Conservation (phyloP, 2,888 invertebrate genomes). For the Sacculina carcini region DNA sequence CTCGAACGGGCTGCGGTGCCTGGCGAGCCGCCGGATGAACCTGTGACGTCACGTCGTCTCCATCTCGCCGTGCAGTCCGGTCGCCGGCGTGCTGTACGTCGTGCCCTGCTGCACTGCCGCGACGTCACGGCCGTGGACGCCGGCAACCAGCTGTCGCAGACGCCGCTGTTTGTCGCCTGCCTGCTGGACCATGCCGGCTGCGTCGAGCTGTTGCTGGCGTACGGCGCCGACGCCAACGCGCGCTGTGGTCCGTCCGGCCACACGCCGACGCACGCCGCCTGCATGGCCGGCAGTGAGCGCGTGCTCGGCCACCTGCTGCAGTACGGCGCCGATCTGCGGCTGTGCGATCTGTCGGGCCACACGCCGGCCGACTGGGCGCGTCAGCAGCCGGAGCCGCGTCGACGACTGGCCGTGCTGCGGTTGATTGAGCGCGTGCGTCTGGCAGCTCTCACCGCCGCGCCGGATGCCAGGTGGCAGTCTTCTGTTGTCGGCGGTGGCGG, state of each 20-base stretch:
- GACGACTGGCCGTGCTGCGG: slow-evolving; percentile 10
- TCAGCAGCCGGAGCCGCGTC: slow-evolving; percentile 12
- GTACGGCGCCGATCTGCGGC: slow-evolving; percentile 22
- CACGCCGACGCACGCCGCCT: slow-evolving; percentile 23
- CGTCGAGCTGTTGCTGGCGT: slow-evolving; percentile 18
- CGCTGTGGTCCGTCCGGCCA: slow-evolving; percentile 19
- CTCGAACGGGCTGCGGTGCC: too few species aligned
- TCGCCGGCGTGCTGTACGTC: background rate
- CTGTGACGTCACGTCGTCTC: background rate
- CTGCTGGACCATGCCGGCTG: slow-evolving; percentile 18
- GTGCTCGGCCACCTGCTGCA: slow-evolving; percentile 19
- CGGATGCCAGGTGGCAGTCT: slow-evolving; percentile 11
- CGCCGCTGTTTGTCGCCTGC: slow-evolving; percentile 22
- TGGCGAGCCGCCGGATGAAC: background rate
- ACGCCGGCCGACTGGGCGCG: slow-evolving; percentile 17
- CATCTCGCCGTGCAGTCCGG: background rate
- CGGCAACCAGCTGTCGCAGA: slow-evolving; percentile 21
- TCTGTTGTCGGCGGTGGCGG: background rate
- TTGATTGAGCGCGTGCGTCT: slow-evolving; percentile 14
- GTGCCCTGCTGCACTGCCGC: slow-evolving; percentile 1
- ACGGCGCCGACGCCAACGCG: slow-evolving; percentile 23
- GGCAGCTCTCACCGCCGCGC: slow-evolving; percentile 12
- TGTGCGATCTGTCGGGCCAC: slow-evolving; percentile 20
- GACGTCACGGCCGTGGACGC: slow-evolving; percentile 14
- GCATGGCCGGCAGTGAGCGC: slow-evolving; percentile 19